Conservation (phyloP, 2,888 invertebrate species). For the Drosophila recens region DNA sequence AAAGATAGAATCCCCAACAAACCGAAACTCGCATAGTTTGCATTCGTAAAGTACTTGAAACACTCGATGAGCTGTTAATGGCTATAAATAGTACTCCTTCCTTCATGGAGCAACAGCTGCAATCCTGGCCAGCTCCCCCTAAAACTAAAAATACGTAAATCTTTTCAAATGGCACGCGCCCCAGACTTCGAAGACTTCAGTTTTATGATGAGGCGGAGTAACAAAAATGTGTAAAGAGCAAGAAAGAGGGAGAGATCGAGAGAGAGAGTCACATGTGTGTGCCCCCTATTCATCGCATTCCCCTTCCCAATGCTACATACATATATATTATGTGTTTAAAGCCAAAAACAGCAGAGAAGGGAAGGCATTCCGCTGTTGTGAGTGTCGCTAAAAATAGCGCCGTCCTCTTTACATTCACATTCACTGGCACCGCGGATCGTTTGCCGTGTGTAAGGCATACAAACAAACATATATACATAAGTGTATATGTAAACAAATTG, state of each 20-base stretch:
- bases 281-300: neutral
- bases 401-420: conserved; percentile 74
- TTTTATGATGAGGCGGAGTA: conserved; percentile 49
- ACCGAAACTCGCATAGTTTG: neutral
- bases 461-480: neutral
- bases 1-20: neutral
- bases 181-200: conserved; percentile 40
- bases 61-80: conserved; percentile 10
- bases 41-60: neutral
- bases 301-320: conserved; percentile 24
- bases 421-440: conserved; percentile 53
- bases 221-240: conserved; percentile 16
- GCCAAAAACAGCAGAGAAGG: conserved; percentile 47
- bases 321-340: conserved; percentile 20
- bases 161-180: conserved; percentile 59
- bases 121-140: conserved; percentile 28
- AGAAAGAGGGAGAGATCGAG: too few species aligned
- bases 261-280: conserved; percentile 23
- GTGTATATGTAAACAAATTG: conserved; percentile 51
- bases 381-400: conserved; percentile 71
- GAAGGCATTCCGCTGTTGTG: conserved; percentile 65
- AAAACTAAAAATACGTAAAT: conserved; percentile 45
- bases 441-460: conserved; percentile 30
- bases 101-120: conserved; percentile 25
- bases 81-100: conserved; percentile 18